A percentile compares a stretch with the other conserved stretches of the same genome.
phyloP scores from a whole-genome alignment of 1,140 invertebrate genomes.

The Nymphalis io region DNA sequence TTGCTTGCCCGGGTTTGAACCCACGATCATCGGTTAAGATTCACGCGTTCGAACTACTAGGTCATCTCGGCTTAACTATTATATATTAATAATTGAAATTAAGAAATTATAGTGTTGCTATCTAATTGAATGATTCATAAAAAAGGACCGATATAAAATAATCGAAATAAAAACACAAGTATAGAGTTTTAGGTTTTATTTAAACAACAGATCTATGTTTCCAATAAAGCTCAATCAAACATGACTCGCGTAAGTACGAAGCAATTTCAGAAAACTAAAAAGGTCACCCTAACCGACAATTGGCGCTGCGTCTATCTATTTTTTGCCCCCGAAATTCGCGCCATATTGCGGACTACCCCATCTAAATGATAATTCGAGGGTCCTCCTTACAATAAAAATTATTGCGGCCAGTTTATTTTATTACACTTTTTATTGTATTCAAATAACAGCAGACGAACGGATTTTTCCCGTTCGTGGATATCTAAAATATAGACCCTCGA shows the following conservation, averaged over 20 bases:
- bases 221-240: slow-evolving; percentile 52
- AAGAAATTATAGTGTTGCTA: too few relatives aligned
- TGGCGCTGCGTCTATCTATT: slow-evolving; percentile 54
- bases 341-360: slow-evolving; percentile 72
- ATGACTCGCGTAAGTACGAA: slow-evolving; percentile 32
- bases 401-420: slow-evolving; percentile 78
- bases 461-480: slow-evolving; percentile 36
- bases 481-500: slow-evolving; percentile 46
- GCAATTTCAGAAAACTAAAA: slow-evolving; percentile 48
- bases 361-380: slow-evolving; percentile 78
- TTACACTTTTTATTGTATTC: slow-evolving; percentile 77
- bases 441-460: slow-evolving; percentile 54
- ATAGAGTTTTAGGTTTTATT: background rate
- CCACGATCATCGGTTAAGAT: too few relatives aligned
- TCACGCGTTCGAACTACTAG: too few relatives aligned
- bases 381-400: slow-evolving; percentile 78
- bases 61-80: too few relatives aligned
- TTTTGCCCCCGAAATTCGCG: slow-evolving; percentile 63
- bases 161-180: background rate
- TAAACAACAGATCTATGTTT: slow-evolving; percentile 5
- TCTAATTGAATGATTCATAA: background rate
- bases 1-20: too few relatives aligned
- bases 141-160: background rate
- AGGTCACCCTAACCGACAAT: slow-evolving; percentile 50
- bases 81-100: too few relatives aligned